Evolutionary conservation across 1,140 invertebrate genomes (phyloP), one percentile per base, ranked within the genome.

Genomic region (Heliconius nattereri): DNA sequence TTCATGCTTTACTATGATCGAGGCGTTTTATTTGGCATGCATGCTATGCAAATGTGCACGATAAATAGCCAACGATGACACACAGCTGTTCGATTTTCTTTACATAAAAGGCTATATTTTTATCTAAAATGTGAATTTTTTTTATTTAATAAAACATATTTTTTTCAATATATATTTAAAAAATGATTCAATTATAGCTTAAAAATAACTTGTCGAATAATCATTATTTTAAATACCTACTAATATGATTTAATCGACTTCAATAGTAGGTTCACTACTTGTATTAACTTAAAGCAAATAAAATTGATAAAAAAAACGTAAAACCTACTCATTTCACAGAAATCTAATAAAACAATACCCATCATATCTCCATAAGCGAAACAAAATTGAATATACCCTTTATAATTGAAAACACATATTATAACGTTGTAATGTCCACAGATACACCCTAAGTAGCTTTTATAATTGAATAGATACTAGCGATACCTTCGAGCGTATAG

Each of bases 11-110:
- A 85, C 81, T 86, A 85, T 85, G 81, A 86, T 87, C 84, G 81
- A 86, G 76, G 77, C 85, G 81, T 87, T 85, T 89, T 87, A 89
- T 91, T 85, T 87, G 82, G 83, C 84, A 78, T 87, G 85, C 80
- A 82, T 23, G 32, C 37, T 89, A 91, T 90, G 89, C 86, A 90
- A 91, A 89, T 90, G 86, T 84, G 76, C 78, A 83, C 81, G 84
- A 86, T 87, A 90, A 85, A 83, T 84, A 80, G 76, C 71, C 73
- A 78, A 78, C 78, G 73, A 66, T 70, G 81, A 77, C 75, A 54
- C 83, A 89, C 89, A 90, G 88, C 84, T 91, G 89, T 84, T 79
- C 75, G n/a, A 54, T 32, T 29, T 73, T 73, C 49, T 76, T 60
- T 35, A 72, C 19, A 26, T 19, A 77, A 20, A 54, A 77, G 40